Evolutionary conservation across 2,888 invertebrate genomes (phyloP).

Genomic region (Andrena bicolor): DNA sequence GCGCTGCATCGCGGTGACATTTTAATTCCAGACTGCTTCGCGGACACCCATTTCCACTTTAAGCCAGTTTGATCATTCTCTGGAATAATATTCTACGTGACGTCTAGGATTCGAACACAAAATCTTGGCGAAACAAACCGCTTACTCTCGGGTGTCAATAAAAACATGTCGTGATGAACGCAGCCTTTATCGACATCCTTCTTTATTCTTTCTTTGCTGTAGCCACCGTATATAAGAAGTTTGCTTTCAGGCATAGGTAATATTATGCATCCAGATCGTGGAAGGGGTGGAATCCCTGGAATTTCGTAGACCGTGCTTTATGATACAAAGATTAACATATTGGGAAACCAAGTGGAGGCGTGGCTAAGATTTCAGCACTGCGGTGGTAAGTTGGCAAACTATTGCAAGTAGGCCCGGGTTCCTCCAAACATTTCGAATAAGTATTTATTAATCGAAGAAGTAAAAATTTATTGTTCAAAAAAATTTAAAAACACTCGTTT

Average conservation of each 20-base stretch:
- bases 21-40: slow-evolving; percentile 89
- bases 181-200: slow-evolving; percentile 91
- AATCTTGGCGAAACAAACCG: slow-evolving; percentile 18
- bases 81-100: slow-evolving; percentile 74
- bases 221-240: slow-evolving; percentile 91
- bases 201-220: slow-evolving; percentile 90
- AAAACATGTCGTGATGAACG: slow-evolving; percentile 90
- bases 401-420: too few relatives aligned
- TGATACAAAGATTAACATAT: slow-evolving; percentile 4
- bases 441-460: too few relatives aligned
- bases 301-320: slow-evolving; percentile 4
- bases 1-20: slow-evolving; percentile 90
- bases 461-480: too few relatives aligned
- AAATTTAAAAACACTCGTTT: too few relatives aligned
- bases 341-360: too few relatives aligned
- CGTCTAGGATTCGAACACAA: neutral
- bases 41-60: slow-evolving; percentile 90
- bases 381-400: too few relatives aligned
- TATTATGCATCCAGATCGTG: slow-evolving; percentile 94
- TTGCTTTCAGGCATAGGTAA: slow-evolving; percentile 88
- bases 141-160: slow-evolving; percentile 88
- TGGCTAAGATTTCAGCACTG: too few relatives aligned
- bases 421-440: too few relatives aligned
- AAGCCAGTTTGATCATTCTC: slow-evolving; percentile 87
- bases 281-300: slow-evolving; percentile 89